Percentiles rank a stretch among this genome's conserved stretches.
Evolutionary conservation across 1,140 invertebrate genomes (phyloP).

Genomic region (Drosophila eugracilis): DNA sequence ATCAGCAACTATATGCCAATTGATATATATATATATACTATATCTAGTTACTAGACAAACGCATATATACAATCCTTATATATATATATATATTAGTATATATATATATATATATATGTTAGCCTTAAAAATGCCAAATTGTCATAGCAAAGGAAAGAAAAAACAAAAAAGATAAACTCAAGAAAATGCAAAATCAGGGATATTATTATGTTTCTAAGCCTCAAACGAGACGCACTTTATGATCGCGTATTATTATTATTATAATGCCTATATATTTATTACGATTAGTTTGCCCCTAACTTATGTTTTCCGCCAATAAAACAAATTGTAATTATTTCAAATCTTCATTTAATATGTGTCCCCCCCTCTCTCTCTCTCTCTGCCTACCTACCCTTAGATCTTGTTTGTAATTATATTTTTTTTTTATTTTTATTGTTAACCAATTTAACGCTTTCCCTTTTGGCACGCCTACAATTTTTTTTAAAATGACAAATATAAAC

Average conservation of each 20-base stretch:
- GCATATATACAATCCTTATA: slow-evolving; percentile 5
- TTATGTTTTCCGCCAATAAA: slow-evolving; percentile 56
- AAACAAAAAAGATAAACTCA: background rate
- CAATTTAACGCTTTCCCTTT: slow-evolving; percentile 26
- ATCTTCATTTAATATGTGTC: slow-evolving; percentile 8
- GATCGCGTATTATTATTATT: slow-evolving; percentile 23
- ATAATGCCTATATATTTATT: slow-evolving; percentile 56
- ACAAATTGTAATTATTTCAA: slow-evolving; percentile 57
- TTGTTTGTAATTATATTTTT: slow-evolving; percentile 36
- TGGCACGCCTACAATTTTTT: slow-evolving; percentile 54
- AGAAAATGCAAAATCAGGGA: slow-evolving; percentile 67
- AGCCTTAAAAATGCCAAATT: slow-evolving; percentile 73
- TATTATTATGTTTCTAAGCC: slow-evolving; percentile 48
- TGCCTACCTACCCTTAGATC: slow-evolving; percentile 8
- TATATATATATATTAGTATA: slow-evolving; percentile 30
- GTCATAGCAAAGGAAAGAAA: slow-evolving; percentile 42
- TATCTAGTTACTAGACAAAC: slow-evolving; percentile 41
- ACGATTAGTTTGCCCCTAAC: slow-evolving; percentile 51
- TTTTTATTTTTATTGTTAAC: slow-evolving; percentile 28
- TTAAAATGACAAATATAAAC: slow-evolving; percentile 49
- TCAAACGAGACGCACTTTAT: background rate
- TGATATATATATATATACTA: slow-evolving; percentile 57
- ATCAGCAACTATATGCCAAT: slow-evolving; percentile 69
- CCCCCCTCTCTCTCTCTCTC: background rate
- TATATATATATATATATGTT: slow-evolving; percentile 23